Conservation (phyloP, 2,888 invertebrate genomes). For the Nomada hirtipes region DNA sequence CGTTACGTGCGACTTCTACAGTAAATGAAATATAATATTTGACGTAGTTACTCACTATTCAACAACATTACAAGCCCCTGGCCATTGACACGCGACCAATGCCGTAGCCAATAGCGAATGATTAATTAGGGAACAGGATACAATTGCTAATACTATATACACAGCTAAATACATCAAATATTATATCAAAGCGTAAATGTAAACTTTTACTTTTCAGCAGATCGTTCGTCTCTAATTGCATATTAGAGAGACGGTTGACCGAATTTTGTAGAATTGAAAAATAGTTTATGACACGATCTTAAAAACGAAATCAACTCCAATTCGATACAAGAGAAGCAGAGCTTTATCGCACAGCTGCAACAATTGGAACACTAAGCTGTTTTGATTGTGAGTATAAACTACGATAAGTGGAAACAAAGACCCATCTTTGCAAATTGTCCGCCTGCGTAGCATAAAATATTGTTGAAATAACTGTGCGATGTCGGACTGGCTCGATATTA, state of each 20-base stretch:
- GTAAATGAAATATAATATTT: not conserved
- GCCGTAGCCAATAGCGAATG: not conserved
- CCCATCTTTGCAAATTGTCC: slow-evolving; percentile 16
- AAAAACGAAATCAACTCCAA: not conserved
- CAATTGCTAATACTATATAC: not conserved
- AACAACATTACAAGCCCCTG: no score
- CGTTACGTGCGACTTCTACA: no score
- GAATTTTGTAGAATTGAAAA: not conserved
- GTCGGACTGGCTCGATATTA: not conserved
- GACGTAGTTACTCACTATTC: not conserved
- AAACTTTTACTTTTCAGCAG: no score
- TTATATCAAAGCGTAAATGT: no score
- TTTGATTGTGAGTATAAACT: slow-evolving; percentile 3
- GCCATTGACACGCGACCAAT: not conserved
- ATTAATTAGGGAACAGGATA: not conserved
- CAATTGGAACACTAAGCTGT: slow-evolving; percentile 30
- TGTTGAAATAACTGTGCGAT: not conserved
- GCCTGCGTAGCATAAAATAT: not conserved
- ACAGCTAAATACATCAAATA: no score
- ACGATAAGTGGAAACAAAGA: slow-evolving; percentile 64
- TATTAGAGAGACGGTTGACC: no score
- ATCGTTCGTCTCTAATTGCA: no score
- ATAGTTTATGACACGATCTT: not conserved
- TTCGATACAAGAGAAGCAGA: not conserved
- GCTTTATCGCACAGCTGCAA: slow-evolving; percentile 49